phyloP scores from a whole-genome alignment of 2,888 invertebrate genomes.

The Prenolepis imparis region DNA sequence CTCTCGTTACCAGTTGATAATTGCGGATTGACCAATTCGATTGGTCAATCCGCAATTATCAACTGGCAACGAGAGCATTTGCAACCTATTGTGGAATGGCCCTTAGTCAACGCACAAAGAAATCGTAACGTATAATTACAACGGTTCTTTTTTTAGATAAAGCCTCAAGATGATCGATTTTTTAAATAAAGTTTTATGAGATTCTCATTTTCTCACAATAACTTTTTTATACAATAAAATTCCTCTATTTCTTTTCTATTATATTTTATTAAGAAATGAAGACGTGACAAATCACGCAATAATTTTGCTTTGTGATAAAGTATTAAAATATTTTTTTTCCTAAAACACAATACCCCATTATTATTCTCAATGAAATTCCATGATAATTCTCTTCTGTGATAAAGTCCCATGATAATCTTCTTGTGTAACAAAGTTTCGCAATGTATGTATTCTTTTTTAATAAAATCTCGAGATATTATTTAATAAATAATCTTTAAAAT shows the following conservation, averaged over 20 bases:
- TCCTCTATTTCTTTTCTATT: not conserved
- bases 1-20: too few species aligned
- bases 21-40: too few species aligned
- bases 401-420: not conserved
- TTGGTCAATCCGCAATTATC: too few species aligned
- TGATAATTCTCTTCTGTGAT: not conserved
- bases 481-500: too few species aligned
- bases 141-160: not conserved
- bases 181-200: not conserved
- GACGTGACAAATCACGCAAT: not conserved
- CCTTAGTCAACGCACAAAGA: too few species aligned
- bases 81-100: too few species aligned
- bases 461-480: too few species aligned
- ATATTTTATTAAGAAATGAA: not conserved
- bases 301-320: too few species aligned
- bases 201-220: not conserved
- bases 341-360: too few species aligned
- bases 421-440: not conserved
- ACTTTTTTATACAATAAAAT: not conserved
- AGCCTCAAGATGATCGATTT: not conserved
- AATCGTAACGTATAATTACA: too few species aligned
- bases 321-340: too few species aligned
- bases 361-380: not conserved
- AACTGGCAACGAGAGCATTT: too few species aligned
- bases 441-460: not conserved